Conservation (phyloP, 2,888 invertebrate species). For the Agonopterix alstromeriana region DNA sequence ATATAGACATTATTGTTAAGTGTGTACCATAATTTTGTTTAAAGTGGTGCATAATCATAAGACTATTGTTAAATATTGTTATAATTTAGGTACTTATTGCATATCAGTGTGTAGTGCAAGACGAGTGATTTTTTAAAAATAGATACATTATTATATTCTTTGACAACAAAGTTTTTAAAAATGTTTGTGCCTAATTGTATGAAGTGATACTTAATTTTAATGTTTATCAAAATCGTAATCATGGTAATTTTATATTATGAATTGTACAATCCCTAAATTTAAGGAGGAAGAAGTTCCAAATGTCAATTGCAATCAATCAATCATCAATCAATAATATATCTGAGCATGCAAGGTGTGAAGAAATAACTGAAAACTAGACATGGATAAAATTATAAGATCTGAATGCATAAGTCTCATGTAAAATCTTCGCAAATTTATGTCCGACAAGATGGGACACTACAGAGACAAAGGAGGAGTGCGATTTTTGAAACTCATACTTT, state of each 20-base stretch:
- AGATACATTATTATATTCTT: constrained; percentile 19
- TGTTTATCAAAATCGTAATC: constrained; percentile 13
- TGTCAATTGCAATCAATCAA: constrained; percentile 10
- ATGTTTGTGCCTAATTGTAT: constrained; percentile 55
- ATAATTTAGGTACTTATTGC: constrained; percentile 26
- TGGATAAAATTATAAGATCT: too few relatives aligned
- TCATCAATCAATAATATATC: too few relatives aligned
- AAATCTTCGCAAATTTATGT: too few relatives aligned
- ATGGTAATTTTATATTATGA: constrained; percentile 21
- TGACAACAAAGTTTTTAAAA: constrained; percentile 7
- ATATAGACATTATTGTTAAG: constrained; percentile 20
- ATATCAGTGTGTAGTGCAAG: constrained; percentile 27
- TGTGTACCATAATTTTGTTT: constrained; percentile 29
- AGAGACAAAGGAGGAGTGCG: too few relatives aligned
- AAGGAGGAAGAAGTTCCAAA: constrained; percentile 25
- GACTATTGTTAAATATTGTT: constrained; percentile 25
- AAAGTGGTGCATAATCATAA: constrained; percentile 46
- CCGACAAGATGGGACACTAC: too few relatives aligned
- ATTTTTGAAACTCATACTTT: too few relatives aligned
- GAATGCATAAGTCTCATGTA: too few relatives aligned
- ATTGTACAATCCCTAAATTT: constrained; percentile 16
- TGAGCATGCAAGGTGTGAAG: too few relatives aligned
- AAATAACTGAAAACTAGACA: too few relatives aligned
- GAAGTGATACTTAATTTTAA: constrained; percentile 34
- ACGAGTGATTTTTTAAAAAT: constrained; percentile 26